Conservation (phyloP, 2,888 invertebrate genomes). For the Eremobia ochroleuca region DNA sequence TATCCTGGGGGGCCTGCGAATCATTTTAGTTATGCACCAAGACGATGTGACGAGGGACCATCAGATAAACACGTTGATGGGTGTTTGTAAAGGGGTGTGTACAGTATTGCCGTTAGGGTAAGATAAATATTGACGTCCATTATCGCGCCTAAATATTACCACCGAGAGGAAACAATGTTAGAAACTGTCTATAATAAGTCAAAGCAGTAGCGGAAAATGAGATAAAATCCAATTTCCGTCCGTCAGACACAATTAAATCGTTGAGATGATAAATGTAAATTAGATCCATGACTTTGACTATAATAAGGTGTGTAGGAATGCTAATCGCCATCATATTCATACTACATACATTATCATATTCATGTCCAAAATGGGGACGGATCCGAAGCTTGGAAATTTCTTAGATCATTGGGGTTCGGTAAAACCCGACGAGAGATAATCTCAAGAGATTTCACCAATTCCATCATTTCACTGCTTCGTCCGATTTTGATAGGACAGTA, state of each 20-base stretch:
- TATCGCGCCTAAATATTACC: slow-evolving; percentile 12
- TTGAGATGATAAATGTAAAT: slow-evolving; percentile 30
- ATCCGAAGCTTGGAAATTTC: too few species aligned
- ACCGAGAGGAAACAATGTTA: not conserved
- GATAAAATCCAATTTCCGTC: slow-evolving; percentile 5
- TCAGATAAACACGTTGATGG: slow-evolving; percentile 73
- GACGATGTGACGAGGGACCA: slow-evolving; percentile 66
- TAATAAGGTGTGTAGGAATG: too few species aligned
- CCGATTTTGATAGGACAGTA: not conserved
- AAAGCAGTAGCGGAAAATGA: not conserved
- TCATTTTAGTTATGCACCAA: slow-evolving; percentile 15
- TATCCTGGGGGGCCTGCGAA: slow-evolving; percentile 3
- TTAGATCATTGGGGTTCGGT: too few species aligned
- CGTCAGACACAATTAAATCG: slow-evolving; percentile 1
- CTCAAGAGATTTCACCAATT: not conserved
- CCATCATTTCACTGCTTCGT: not conserved
- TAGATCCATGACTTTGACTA: not conserved
- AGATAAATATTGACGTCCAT: slow-evolving; percentile 26
- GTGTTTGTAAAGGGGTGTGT: slow-evolving; percentile 40
- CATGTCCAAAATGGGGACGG: too few species aligned
- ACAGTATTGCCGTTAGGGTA: slow-evolving; percentile 31
- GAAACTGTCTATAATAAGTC: not conserved
- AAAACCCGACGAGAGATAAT: not conserved
- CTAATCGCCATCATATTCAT: too few species aligned
- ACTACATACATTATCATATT: too few species aligned